phyloP scores from a whole-genome alignment of 1,140 invertebrate species.

The Bombus difficillimus region DNA sequence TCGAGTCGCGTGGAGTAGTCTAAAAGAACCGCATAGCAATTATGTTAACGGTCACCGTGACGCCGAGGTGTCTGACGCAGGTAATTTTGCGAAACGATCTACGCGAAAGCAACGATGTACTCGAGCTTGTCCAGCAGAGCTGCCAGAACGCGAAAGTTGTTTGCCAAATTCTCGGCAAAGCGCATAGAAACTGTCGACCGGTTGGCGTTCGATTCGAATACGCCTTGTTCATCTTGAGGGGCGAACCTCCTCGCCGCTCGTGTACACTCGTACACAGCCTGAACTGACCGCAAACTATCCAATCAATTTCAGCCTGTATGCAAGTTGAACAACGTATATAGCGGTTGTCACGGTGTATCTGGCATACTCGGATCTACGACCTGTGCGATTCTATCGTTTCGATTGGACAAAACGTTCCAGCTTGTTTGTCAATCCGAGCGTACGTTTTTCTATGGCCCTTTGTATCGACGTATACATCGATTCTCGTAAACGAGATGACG shows the following conservation, averaged over 20 bases:
- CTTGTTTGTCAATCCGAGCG: background rate
- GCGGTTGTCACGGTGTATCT: background rate
- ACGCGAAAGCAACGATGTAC: background rate
- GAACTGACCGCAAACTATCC: conserved; percentile 26
- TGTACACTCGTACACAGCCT: background rate
- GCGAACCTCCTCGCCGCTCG: background rate
- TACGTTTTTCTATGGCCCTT: too few species aligned
- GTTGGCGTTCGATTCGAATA: background rate
- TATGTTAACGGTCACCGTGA: background rate
- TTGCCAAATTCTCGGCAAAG: conserved; percentile 38
- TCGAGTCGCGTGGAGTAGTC: background rate
- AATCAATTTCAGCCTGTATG: conserved; percentile 37
- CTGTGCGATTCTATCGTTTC: background rate
- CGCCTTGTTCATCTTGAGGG: conserved; percentile 9
- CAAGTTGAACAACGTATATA: background rate
- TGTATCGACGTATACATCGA: too few species aligned
- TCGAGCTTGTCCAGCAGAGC: conserved; percentile 19
- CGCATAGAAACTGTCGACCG: conserved; percentile 4
- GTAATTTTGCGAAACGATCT: conserved; percentile 20
- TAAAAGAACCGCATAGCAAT: background rate
- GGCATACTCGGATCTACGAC: background rate
- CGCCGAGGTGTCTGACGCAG: conserved; percentile 2
- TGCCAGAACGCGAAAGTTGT: conserved; percentile 23
- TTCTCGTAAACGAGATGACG: too few species aligned
- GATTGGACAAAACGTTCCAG: background rate